Percentiles rank a stretch among this genome's conserved stretches.
phyloP scores from a whole-genome alignment of 53 echinoderm and acorn worm genomes.

The Hippasteria phrygiana region DNA sequence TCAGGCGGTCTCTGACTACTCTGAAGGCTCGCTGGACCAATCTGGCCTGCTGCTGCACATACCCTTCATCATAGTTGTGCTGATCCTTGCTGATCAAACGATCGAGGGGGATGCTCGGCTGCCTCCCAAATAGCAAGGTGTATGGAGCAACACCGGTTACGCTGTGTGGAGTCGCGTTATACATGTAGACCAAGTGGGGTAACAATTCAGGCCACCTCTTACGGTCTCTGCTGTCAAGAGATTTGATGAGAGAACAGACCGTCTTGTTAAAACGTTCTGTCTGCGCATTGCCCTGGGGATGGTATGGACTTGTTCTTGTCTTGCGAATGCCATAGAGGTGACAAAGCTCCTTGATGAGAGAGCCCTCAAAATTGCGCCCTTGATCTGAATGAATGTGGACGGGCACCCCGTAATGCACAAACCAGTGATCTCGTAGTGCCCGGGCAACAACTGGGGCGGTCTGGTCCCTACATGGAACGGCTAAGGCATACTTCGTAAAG shows the following conservation, averaged over 20 bases:
- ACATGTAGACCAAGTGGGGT: conserved; percentile 59
- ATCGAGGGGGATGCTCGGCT: conserved; percentile 63
- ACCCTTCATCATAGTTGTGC: conserved; percentile 60
- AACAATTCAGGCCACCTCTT: conserved; percentile 73
- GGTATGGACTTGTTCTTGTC: conserved; percentile 65
- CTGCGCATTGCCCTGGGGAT: conserved; percentile 70
- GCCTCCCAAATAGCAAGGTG: conserved; percentile 64
- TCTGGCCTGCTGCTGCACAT: conserved; percentile 33
- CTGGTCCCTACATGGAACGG: conserved; percentile 73
- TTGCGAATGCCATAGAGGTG: conserved; percentile 59
- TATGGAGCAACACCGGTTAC: conserved; percentile 69
- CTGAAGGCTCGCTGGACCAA: conserved; percentile 12
- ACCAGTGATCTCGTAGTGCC: conserved; percentile 71
- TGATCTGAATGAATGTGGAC: conserved; percentile 76
- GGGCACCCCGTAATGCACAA: conserved; percentile 80
- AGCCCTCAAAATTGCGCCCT: conserved; percentile 77
- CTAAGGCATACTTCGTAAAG: conserved; percentile 79
- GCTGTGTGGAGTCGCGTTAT: conserved; percentile 69
- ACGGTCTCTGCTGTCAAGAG: conserved; percentile 49
- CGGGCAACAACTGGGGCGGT: conserved; percentile 77
- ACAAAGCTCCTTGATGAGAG: conserved; percentile 63
- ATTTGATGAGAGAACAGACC: conserved; percentile 45
- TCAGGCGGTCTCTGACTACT: conserved; percentile 11
- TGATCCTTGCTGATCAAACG: conserved; percentile 40
- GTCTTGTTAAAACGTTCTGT: conserved; percentile 63